Base-by-base conservation (phyloP, 2,888 invertebrate genomes). In the Perdita meconis region DNA sequence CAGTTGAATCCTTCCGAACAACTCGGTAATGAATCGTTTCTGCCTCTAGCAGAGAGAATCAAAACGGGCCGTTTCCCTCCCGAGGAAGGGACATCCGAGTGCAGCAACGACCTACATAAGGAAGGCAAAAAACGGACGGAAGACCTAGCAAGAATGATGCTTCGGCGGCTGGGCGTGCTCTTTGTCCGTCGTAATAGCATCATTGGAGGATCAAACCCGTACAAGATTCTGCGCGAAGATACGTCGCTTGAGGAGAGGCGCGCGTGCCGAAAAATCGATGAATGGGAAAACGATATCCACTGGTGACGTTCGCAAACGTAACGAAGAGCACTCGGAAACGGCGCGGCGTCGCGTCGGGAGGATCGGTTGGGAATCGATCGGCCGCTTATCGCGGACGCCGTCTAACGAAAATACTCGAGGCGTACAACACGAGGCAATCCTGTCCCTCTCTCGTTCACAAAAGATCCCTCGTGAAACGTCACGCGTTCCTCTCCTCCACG, bases 381-480 rank as follows among this genome's bases (percentile, higher is more conserved):
- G 16, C 8, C 13, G 13, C 40, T 36, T 67, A 51, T 59, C 67
- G 30, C n/a, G 36, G 19, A 55, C 13, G 13, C n/a, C 44, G 67
- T 68, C 72, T n/a, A 40, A 40, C 73, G 42, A 64, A 67, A 68
- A 55, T 64, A 55, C 53, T 8, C 10, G 19, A n/a, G 24, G 0
- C n/a, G 19, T 42, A 57, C 56, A 61, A 76, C n/a, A n/a, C 42
- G 61, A 66, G 66, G 42, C 67, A 59, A 76, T 67, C 67, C 22
- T 59, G 67, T 77, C 57, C 44, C 42, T 44, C 16, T n/a, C n/a
- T n/a, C n/a, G 19, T 55, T 57, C n/a, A 66, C 60, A 70, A 75
- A 75, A 61, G 66, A 63, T 34, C 75, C 61, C 57, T 69, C 68
- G 67, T 59, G 63, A 55, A 68, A 68, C 60, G 59, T 68, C 64